A percentile compares a stretch with the other conserved stretches of the same genome.
Conservation (phyloP, 2,797 vertebrate genomes). For the Meda fulgida region DNA sequence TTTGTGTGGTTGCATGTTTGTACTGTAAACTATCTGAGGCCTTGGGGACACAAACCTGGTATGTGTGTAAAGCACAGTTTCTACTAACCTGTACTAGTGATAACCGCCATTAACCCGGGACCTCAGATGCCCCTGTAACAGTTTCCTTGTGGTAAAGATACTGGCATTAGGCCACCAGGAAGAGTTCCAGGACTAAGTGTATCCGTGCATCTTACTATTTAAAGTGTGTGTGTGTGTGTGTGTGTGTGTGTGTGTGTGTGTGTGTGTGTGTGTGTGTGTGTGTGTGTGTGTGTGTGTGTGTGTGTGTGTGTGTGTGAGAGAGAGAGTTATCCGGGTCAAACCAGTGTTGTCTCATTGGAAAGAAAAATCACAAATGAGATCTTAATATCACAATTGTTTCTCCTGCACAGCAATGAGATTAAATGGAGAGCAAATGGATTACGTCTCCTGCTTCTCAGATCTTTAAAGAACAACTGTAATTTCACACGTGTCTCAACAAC, state of each 20-base stretch:
- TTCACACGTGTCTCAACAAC: too few relatives aligned
- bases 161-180: constrained; percentile 16
- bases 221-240: background rate
- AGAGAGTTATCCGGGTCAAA: background rate
- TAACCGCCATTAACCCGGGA: background rate
- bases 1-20: background rate
- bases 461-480: background rate
- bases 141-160: background rate
- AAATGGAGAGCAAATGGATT: background rate
- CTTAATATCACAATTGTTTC: background rate
- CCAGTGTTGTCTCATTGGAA: background rate
- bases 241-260: background rate
- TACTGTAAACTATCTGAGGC: background rate
- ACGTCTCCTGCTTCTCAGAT: background rate
- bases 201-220: background rate
- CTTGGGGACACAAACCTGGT: background rate
- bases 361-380: background rate
- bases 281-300: background rate
- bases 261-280: background rate
- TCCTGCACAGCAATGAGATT: background rate
- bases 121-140: constrained; percentile 11
- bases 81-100: background rate
- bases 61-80: background rate
- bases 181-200: constrained; percentile 3
- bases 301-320: background rate